Evolutionary conservation across 2,113 vertebrate genomes (phyloP), one percentile per base, ranked within the genome.

Genomic region (Daboia siamensis): DNA sequence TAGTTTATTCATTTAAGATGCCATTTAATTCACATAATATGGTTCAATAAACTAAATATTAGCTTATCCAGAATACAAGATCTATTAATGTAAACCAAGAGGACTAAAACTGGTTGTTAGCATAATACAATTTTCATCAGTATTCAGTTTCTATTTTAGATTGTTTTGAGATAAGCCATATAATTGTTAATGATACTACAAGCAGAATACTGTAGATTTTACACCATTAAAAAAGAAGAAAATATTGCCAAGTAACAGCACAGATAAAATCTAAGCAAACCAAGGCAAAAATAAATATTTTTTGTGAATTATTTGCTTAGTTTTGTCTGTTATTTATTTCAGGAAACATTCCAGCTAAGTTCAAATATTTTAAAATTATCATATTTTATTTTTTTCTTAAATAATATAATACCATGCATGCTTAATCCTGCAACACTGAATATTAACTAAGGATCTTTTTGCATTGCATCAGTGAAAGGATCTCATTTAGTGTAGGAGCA

Each of bases 81-180:
- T 86, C 33, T 88, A 93, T 57, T 91, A 93, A 93, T 39, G 54
- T 55, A 94, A 93, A 80, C 15, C 24, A 6, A 9, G 91, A 92
- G 91, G 7, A 39, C 91, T 91, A 80, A 96, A 48, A 0, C 52
- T 94, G 51, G 7, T 10, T 93, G 46, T 55, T 93, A 46, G 29
- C 5, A n/a, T 54, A 93, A 26, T 87, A 12, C 33, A 93, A 94
- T 95, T 94, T 92, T 54, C 4, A 95, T 91, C 88, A 61, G 20
- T 57, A 94, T 94, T 94, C 86, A 91, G 20, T 17, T 93, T 61
- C 61, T 46, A 80, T 74, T 94, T 87, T 94, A 89, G 1, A 39
- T 94, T 95, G 51, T 87, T 87, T 90, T 88, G 54, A 86, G 87
- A 93, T 33, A 90, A 93, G 51, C 46, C 91, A 33, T 86, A 89